phyloP scores from a whole-genome alignment of 1,140 invertebrate genomes.

The Hypothenemus hampei region DNA sequence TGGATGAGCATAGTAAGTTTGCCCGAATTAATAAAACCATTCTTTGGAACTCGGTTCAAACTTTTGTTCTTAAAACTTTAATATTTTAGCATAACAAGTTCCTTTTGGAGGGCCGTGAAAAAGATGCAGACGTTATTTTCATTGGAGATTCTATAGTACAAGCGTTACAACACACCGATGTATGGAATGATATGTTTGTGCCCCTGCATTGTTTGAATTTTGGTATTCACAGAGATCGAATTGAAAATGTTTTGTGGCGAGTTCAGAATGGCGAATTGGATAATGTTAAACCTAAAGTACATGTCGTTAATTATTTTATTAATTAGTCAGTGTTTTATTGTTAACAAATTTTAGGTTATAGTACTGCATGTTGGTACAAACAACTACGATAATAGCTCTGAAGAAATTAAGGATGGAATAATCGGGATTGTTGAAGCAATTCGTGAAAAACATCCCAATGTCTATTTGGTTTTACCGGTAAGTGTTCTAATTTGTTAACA shows the following conservation, averaged over 20 bases:
- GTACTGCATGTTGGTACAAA: slow-evolving; percentile 84
- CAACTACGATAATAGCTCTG: slow-evolving; percentile 70
- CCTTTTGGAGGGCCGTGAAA: slow-evolving; percentile 71
- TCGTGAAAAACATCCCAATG: slow-evolving; percentile 67
- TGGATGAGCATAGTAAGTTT: slow-evolving; percentile 45
- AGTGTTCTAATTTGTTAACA: slow-evolving; percentile 44
- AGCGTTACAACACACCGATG: slow-evolving; percentile 69
- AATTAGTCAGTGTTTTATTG: slow-evolving; percentile 1
- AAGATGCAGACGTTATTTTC: slow-evolving; percentile 87
- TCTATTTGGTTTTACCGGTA: slow-evolving; percentile 78
- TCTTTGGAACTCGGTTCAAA: no score
- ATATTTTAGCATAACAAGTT: slow-evolving; percentile 74
- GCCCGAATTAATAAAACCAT: not conserved
- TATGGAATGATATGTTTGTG: slow-evolving; percentile 82
- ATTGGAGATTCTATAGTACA: slow-evolving; percentile 82
- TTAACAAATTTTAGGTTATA: slow-evolving; percentile 60
- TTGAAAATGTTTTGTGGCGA: slow-evolving; percentile 85
- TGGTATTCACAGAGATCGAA: slow-evolving; percentile 82
- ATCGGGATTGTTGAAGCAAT: slow-evolving; percentile 69
- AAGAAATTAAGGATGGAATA: slow-evolving; percentile 77
- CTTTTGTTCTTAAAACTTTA: slow-evolving; percentile 6
- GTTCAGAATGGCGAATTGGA: slow-evolving; percentile 84
- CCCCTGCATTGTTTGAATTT: slow-evolving; percentile 86
- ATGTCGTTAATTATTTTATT: not conserved
- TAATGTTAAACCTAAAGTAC: slow-evolving; percentile 78